Percentiles rank a stretch among this genome's conserved stretches.
Conservation (phyloP, 1,140 invertebrate species). For the Drosophila tani region DNA sequence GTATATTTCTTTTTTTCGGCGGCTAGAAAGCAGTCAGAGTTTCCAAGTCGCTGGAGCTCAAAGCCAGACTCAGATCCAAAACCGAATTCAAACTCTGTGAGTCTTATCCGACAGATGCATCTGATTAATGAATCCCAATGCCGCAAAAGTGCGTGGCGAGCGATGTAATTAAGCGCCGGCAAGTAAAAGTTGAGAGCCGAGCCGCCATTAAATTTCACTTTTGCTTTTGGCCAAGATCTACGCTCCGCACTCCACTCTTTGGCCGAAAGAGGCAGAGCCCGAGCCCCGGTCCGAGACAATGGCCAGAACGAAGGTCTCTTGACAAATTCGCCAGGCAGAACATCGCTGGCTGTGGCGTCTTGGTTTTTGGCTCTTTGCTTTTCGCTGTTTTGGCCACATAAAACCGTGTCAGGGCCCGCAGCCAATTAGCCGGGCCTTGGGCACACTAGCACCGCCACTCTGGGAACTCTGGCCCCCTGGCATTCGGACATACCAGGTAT, state of each 20-base stretch:
- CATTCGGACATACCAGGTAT: slow-evolving; percentile 1
- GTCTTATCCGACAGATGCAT: slow-evolving; percentile 80
- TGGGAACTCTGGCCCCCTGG: slow-evolving; percentile 37
- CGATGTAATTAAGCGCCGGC: slow-evolving; percentile 72
- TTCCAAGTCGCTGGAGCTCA: slow-evolving; percentile 33
- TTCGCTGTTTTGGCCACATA: slow-evolving; percentile 12
- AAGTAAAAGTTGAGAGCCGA: slow-evolving; percentile 61
- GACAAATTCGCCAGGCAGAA: slow-evolving; percentile 48
- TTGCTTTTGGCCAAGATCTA: slow-evolving; percentile 45
- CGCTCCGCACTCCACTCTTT: not conserved
- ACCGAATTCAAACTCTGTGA: not conserved
- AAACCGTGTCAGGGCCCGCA: slow-evolving; percentile 42
- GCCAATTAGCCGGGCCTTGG: slow-evolving; percentile 50
- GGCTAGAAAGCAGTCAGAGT: slow-evolving; percentile 30
- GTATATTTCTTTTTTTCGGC: no score
- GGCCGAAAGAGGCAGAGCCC: not conserved
- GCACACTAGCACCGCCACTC: slow-evolving; percentile 11
- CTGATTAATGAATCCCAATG: slow-evolving; percentile 79
- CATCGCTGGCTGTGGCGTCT: not conserved
- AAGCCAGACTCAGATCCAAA: slow-evolving; percentile 17
- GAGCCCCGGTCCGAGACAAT: not conserved
- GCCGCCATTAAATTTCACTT: slow-evolving; percentile 70
- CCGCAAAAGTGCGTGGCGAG: slow-evolving; percentile 74
- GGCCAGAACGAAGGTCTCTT: slow-evolving; percentile 48
- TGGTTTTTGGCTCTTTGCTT: not conserved